phyloP scores from a whole-genome alignment of 2,113 vertebrate genomes.

The Phyllostomus discolor region DNA sequence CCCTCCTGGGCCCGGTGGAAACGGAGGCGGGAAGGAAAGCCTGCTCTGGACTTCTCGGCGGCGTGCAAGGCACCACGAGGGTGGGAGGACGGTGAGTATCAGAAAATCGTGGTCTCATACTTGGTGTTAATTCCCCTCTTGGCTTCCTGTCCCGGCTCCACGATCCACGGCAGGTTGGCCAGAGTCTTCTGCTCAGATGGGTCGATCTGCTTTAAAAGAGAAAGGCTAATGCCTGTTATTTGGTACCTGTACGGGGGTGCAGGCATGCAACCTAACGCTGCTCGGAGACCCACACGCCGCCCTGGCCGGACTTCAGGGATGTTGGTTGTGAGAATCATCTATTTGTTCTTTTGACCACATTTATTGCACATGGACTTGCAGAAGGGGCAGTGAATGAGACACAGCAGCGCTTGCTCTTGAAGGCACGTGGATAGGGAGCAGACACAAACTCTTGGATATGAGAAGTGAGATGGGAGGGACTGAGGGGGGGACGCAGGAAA shows the following conservation, averaged over 20 bases:
- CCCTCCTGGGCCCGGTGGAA: constrained; percentile 86
- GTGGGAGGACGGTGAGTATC: constrained; percentile 90
- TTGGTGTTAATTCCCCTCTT: constrained; percentile 99
- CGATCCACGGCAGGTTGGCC: constrained; percentile 98
- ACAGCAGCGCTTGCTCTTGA: not conserved
- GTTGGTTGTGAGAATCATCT: too few species aligned
- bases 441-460: not conserved
- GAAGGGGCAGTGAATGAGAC: not conserved
- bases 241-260: constrained; percentile 18
- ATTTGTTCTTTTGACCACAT: not conserved
- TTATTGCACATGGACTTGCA: not conserved
- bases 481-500: not conserved
- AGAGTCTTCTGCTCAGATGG: constrained; percentile 99
- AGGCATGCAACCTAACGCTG: not conserved
- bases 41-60: constrained; percentile 87
- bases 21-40: constrained; percentile 86
- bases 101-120: constrained; percentile 99
- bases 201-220: constrained; percentile 92
- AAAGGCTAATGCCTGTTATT: constrained; percentile 75
- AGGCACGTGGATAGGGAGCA: not conserved
- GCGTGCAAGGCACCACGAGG: constrained; percentile 96
- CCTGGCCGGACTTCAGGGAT: not conserved
- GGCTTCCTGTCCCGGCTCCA: constrained; percentile 98
- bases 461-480: not conserved
- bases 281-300: not conserved